phyloP scores from a whole-genome alignment of 2,797 vertebrate genomes.

The Dryobates pubescens region DNA sequence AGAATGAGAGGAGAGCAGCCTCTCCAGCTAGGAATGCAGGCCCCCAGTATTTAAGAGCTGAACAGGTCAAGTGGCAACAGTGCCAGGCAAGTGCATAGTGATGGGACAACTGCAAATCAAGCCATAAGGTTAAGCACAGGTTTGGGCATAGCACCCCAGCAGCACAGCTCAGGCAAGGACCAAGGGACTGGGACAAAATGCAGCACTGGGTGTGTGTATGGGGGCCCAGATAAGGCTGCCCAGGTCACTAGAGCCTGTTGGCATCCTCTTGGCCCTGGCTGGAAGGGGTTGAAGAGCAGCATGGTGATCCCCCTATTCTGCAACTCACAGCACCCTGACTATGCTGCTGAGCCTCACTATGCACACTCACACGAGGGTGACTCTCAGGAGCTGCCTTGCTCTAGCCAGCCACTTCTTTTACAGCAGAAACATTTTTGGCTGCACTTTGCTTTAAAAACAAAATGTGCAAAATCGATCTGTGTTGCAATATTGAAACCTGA shows the following conservation, averaged over 20 bases:
- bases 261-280: neutral
- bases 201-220: neutral
- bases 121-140: neutral
- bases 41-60: neutral
- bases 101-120: neutral
- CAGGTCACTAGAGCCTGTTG: neutral
- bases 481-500: conserved; percentile 14
- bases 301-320: neutral
- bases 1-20: neutral
- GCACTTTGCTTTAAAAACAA: conserved; percentile 35
- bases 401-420: neutral
- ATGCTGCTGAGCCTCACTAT: rapidly evolving
- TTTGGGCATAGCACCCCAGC: neutral
- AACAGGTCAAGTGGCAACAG: neutral
- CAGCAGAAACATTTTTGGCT: conserved; percentile 15
- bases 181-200: rapidly evolving
- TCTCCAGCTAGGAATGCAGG: neutral
- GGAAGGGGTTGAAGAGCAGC: neutral
- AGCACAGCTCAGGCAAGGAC: neutral
- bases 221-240: neutral
- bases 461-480: conserved; percentile 41
- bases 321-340: neutral
- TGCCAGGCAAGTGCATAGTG: neutral
- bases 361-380: neutral
- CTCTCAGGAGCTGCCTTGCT: neutral